Percentiles rank a stretch among this genome's conserved stretches.
phyloP scores from a whole-genome alignment of 2,888 invertebrate species.

The Phrixothrix hirtus region DNA sequence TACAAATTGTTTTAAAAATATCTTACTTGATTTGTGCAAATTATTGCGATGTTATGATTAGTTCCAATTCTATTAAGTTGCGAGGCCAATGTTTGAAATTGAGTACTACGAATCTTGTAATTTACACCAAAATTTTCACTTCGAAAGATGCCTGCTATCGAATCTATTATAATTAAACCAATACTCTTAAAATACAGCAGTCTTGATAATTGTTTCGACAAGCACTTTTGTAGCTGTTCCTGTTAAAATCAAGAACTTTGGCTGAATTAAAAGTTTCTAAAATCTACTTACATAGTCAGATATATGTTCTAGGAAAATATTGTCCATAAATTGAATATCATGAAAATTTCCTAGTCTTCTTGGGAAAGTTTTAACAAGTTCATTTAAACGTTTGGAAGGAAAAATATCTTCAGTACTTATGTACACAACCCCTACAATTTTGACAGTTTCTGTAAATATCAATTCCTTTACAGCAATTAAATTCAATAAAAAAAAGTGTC shows the following conservation, averaged over 20 bases:
- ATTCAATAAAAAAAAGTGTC: neutral
- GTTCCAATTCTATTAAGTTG: constrained; percentile 61
- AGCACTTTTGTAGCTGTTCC: constrained; percentile 61
- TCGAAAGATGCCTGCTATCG: constrained; percentile 73
- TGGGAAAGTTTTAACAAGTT: constrained; percentile 57
- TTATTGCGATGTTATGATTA: constrained; percentile 61
- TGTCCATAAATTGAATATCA: constrained; percentile 58
- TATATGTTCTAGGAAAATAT: constrained; percentile 69
- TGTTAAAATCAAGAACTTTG: too few relatives aligned
- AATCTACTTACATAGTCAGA: constrained; percentile 59
- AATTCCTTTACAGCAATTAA: neutral
- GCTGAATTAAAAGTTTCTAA: constrained; percentile 26
- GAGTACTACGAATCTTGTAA: constrained; percentile 59
- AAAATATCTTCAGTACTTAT: constrained; percentile 80
- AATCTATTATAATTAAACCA: constrained; percentile 71
- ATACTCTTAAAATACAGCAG: constrained; percentile 60
- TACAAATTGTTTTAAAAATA: too few relatives aligned
- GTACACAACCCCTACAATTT: constrained; percentile 63
- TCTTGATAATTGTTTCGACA: constrained; percentile 60
- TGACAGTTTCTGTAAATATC: too few relatives aligned
- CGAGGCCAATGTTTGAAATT: constrained; percentile 62
- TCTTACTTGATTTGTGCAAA: constrained; percentile 75
- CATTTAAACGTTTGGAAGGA: constrained; percentile 68
- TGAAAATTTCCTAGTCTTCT: constrained; percentile 35
- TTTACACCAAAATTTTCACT: constrained; percentile 57